Evolutionary conservation across 2,888 invertebrate genomes (phyloP).

Genomic region (Brassicogethes aeneus): DNA sequence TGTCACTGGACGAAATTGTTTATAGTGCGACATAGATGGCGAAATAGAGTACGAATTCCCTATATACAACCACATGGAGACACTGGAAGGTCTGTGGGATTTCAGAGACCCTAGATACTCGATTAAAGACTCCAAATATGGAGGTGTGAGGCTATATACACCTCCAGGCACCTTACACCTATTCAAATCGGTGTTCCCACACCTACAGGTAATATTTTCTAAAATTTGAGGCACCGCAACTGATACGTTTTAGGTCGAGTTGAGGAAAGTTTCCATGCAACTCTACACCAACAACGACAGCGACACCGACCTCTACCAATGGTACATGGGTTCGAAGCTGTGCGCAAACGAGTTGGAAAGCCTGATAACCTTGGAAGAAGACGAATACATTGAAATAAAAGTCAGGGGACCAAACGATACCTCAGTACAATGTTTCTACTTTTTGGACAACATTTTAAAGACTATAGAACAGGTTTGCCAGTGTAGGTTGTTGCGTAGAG

Average conservation of each 20-base stretch:
- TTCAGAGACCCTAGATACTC: conserved; percentile 45
- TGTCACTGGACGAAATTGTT: too few species aligned
- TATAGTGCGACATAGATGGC: conserved; percentile 58
- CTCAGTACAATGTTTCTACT: conserved; percentile 53
- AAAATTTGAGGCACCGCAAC: too few species aligned
- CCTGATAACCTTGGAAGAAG: conserved; percentile 53
- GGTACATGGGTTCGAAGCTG: conserved; percentile 62
- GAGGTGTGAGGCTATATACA: conserved; percentile 53
- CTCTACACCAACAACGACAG: conserved; percentile 40
- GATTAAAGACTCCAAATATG: conserved; percentile 46
- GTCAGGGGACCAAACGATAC: conserved; percentile 53
- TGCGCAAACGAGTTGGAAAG: conserved; percentile 60
- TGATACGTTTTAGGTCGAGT: conserved; percentile 25
- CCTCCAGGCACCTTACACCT: conserved; percentile 50
- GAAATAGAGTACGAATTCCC: conserved; percentile 71
- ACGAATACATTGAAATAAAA: conserved; percentile 52
- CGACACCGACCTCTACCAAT: conserved; percentile 62
- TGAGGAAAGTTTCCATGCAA: conserved; percentile 31
- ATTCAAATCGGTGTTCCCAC: conserved; percentile 58
- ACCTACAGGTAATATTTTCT: conserved; percentile 55
- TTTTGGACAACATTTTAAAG: conserved; percentile 57
- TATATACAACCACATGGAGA: conserved; percentile 57
- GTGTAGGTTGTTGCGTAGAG: neutral
- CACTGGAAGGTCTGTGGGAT: conserved; percentile 59
- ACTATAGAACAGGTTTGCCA: conserved; percentile 49